phyloP scores from a whole-genome alignment of 2,113 vertebrate genomes.

The Elgaria multicarinata region DNA sequence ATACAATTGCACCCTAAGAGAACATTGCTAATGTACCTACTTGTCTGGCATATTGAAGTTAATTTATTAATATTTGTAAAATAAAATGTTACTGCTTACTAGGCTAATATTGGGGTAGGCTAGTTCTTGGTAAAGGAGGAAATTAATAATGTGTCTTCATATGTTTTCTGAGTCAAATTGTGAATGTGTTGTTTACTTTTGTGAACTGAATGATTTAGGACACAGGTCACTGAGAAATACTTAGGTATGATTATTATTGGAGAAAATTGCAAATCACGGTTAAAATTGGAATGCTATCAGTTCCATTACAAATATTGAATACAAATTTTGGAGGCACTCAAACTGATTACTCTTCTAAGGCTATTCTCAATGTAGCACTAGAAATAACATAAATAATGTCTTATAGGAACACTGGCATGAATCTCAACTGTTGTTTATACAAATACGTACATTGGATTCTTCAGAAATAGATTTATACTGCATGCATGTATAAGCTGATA shows the following conservation, averaged over 20 bases:
- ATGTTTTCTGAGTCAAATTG: conserved; percentile 58
- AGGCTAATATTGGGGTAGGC: conserved; percentile 48
- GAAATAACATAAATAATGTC: conserved; percentile 30
- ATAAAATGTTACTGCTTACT: conserved; percentile 41
- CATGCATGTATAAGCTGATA: conserved; percentile 39
- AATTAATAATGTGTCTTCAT: conserved; percentile 29
- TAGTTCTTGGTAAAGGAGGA: conserved; percentile 36
- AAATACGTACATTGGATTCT: conserved; percentile 35
- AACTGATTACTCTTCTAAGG: conserved; percentile 40
- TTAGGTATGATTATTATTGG: conserved; percentile 48
- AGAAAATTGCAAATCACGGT: conserved; percentile 54
- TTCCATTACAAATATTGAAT: conserved; percentile 49
- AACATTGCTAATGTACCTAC: conserved; percentile 36
- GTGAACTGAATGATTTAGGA: conserved; percentile 60
- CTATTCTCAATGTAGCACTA: conserved; percentile 46
- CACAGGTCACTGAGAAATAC: conserved; percentile 52
- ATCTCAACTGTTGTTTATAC: conserved; percentile 42
- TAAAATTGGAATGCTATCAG: conserved; percentile 48
- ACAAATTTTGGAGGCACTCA: conserved; percentile 45
- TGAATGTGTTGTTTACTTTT: conserved; percentile 58
- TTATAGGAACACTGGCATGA: conserved; percentile 22
- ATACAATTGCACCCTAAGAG: not conserved
- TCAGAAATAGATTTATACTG: not conserved
- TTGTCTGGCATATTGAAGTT: conserved; percentile 8
- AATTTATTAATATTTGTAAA: conserved; percentile 67